phyloP scores from a whole-genome alignment of 2,797 vertebrate species.

The Phaenicophaeus curvirostris region DNA sequence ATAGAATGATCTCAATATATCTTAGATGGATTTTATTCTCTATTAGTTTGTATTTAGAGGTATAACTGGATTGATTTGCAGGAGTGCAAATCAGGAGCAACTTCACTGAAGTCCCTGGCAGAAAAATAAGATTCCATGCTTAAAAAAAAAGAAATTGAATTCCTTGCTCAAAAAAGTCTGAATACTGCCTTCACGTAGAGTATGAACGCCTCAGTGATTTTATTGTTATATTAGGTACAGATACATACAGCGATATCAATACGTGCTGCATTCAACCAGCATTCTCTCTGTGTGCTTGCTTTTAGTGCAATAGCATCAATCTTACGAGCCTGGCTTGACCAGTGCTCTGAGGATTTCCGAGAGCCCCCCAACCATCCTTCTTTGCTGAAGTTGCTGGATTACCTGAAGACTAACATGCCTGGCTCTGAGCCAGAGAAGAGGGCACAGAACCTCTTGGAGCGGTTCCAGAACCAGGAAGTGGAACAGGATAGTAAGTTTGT shows the following conservation, averaged over 20 bases:
- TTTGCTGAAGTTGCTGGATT: slow-evolving; percentile 85
- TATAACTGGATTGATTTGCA: not conserved
- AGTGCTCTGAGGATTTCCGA: slow-evolving; percentile 93
- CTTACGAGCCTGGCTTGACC: slow-evolving; percentile 91
- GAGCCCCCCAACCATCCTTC: slow-evolving; percentile 86
- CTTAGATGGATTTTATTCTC: not conserved
- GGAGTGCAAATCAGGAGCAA: not conserved
- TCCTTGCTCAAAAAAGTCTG: not conserved
- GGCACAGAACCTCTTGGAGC: slow-evolving; percentile 86
- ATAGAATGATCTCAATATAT: not conserved
- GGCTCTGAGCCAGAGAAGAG: slow-evolving; percentile 87
- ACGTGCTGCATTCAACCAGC: not conserved
- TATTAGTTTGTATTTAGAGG: not conserved
- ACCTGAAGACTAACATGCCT: slow-evolving; percentile 84
- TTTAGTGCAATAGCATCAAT: slow-evolving; percentile 88
- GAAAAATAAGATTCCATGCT: not conserved
- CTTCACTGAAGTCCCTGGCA: not conserved
- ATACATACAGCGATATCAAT: fast-evolving
- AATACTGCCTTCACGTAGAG: not conserved
- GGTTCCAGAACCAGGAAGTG: slow-evolving; percentile 85
- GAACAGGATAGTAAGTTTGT: slow-evolving; percentile 81
- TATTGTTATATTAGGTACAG: not conserved
- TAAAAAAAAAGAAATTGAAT: not conserved
- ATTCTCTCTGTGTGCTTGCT: not conserved
- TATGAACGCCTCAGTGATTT: not conserved